Conservation (phyloP, 2,797 vertebrate species). For the Eurystomus glaucurus region DNA sequence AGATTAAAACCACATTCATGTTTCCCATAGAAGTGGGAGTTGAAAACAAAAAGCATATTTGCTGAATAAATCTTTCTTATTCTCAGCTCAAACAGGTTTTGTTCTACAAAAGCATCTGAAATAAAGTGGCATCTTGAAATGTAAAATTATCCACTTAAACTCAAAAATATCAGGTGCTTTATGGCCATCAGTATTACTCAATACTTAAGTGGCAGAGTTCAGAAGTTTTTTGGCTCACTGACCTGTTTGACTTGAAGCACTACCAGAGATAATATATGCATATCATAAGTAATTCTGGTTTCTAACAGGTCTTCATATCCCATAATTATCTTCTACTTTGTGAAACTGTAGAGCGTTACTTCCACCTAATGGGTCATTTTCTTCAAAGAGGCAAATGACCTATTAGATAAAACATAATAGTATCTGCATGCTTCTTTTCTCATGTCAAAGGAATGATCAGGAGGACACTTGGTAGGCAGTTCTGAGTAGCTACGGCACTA, state of each 20-base stretch:
- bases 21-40: background rate
- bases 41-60: background rate
- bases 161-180: background rate
- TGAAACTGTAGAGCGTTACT: background rate
- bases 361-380: background rate
- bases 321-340: background rate
- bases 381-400: background rate
- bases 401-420: background rate
- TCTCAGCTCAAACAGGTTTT: background rate
- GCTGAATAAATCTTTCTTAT: background rate
- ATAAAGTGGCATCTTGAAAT: background rate
- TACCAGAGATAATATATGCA: background rate
- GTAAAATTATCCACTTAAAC: background rate
- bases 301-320: background rate
- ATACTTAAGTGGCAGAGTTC: background rate
- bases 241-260: background rate
- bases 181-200: background rate
- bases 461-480: background rate
- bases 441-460: background rate
- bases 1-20: background rate
- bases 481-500: fast-evolving
- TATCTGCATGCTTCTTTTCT: background rate
- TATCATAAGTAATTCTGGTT: background rate
- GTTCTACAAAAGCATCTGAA: background rate
- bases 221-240: background rate